Percentiles rank a stretch among this genome's conserved stretches.
These are phyloP conservation scores for Procapra przewalskii DNA, from an alignment of 2,113 vertebrate genomes.

Conservation along the genomic window DNA sequence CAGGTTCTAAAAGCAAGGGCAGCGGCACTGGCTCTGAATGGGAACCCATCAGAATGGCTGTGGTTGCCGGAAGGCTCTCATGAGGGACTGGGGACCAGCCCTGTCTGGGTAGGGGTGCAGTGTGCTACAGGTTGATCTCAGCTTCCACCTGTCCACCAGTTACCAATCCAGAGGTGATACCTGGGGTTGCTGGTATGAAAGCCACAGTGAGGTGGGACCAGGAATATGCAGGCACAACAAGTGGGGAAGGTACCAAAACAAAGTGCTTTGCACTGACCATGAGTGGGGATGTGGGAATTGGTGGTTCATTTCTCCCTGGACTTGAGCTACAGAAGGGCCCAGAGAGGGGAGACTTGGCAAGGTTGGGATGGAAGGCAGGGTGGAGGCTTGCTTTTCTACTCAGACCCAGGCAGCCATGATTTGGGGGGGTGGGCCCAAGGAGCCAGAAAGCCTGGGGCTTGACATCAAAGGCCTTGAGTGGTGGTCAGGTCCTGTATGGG, in stretches of 20 bases:
- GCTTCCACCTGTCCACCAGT: not conserved
- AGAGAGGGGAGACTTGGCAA: not conserved
- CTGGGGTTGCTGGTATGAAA: not conserved
- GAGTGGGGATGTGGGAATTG: not conserved
- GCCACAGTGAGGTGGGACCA: not conserved
- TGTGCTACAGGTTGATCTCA: not conserved
- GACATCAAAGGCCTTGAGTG: not conserved
- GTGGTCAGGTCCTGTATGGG: not conserved
- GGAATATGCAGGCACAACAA: not conserved
- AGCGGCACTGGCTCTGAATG: not conserved
- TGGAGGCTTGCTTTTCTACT: not conserved
- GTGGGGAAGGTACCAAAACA: not conserved
- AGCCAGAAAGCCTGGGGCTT: not conserved
- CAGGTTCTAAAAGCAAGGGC: not conserved
- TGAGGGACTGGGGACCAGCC: not conserved
- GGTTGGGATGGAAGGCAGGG: not conserved
- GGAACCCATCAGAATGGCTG: not conserved
- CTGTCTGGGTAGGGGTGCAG: not conserved
- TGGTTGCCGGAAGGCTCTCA: not conserved
- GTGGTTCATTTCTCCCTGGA: not conserved
- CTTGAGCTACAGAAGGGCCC: not conserved
- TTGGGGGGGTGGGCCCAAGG: not conserved
- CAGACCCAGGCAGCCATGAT: not conserved
- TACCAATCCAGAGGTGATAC: not conserved
- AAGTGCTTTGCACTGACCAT: not conserved